Conservation (phyloP, 2,888 invertebrate genomes). For the Epiblema foenella region DNA sequence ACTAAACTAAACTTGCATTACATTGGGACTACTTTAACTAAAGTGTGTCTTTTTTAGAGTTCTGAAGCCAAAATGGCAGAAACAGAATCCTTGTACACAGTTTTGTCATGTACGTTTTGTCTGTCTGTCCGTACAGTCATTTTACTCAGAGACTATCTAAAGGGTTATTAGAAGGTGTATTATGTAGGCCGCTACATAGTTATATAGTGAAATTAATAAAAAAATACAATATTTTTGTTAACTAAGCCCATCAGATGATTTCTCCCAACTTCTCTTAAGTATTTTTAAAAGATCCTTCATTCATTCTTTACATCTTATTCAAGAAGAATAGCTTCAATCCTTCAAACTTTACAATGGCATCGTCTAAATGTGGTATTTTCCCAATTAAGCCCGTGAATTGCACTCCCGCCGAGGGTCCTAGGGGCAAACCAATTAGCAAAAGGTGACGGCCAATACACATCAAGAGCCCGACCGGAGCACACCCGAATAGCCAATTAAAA, state of each 20-base stretch:
- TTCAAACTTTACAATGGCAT: constrained; percentile 25
- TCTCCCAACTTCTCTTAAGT: neutral
- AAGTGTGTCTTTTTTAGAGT: too few species aligned
- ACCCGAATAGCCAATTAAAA: constrained; percentile 57
- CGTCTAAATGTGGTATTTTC: constrained; percentile 41
- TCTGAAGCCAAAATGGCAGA: too few species aligned
- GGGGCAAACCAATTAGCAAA: constrained; percentile 69
- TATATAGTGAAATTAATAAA: neutral
- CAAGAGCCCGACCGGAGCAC: constrained; percentile 52
- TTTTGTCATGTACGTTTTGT: too few species aligned
- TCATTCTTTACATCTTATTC: neutral
- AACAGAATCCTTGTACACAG: too few species aligned
- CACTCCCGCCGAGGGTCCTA: constrained; percentile 35
- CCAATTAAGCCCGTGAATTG: constrained; percentile 39
- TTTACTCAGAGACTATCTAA: too few species aligned
- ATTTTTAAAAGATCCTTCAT: neutral
- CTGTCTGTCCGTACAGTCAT: too few species aligned
- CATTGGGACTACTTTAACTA: too few species aligned
- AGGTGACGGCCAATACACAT: constrained; percentile 66
- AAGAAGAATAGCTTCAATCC: neutral
- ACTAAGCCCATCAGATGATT: neutral
- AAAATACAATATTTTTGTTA: neutral
- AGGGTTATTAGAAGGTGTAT: too few species aligned
- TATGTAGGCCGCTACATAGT: too few species aligned
- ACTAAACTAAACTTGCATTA: too few species aligned